Conservation (phyloP, 2,113 vertebrate species). For the Sturnira hondurensis region DNA sequence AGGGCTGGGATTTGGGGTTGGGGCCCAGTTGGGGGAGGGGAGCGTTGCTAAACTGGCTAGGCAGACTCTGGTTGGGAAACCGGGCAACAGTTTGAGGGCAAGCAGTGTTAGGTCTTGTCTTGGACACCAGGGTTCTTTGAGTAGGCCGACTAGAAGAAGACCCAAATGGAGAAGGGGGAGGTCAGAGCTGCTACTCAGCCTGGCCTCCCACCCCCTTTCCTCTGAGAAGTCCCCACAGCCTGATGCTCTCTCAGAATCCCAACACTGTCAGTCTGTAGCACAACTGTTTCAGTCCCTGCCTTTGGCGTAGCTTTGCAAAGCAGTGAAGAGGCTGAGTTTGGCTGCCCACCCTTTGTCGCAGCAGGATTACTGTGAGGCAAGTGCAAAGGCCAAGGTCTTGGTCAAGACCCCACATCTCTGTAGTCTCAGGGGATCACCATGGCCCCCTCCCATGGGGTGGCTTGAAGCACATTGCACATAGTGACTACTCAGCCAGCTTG, state of each 20-base stretch:
- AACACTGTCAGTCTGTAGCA: no score
- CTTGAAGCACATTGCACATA: neutral
- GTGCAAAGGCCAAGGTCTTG: neutral
- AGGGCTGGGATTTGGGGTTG: neutral
- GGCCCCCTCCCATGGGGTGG: neutral
- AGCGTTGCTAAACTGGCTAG: neutral
- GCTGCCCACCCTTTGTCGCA: rapidly evolving
- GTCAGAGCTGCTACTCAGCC: neutral
- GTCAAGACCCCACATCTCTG: neutral
- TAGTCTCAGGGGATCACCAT: neutral
- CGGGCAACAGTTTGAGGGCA: neutral
- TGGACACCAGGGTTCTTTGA: neutral
- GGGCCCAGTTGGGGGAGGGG: no score
- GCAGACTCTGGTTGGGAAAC: neutral
- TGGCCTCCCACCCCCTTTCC: no score
- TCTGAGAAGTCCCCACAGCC: neutral
- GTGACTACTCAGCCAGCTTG: neutral
- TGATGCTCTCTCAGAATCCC: neutral
- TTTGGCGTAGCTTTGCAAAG: no score
- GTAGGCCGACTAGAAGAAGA: neutral
- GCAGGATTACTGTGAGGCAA: no score
- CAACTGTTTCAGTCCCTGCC: neutral
- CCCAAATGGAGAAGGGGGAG: neutral
- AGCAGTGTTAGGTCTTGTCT: neutral
- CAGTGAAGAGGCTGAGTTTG: no score